These are phyloP conservation scores for Ashinkailepas kermadecensis DNA, from an alignment of 2,888 invertebrate species.

Conservation along the genomic window DNA sequence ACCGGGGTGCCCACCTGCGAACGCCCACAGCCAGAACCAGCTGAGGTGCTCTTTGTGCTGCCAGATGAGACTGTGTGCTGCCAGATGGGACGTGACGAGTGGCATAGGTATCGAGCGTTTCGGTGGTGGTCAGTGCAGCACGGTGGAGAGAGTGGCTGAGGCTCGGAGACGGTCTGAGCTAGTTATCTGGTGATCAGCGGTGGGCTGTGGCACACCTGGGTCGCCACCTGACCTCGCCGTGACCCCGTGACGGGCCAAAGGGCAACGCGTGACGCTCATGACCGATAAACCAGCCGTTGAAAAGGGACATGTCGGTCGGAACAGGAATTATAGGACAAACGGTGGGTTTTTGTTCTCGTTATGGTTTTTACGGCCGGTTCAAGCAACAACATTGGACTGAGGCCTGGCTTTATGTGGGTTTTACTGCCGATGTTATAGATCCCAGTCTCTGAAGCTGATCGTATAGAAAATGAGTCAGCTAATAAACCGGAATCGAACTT, in stretches of 20 bases:
- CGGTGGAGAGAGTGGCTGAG: too few species aligned
- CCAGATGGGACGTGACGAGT: too few species aligned
- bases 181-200: too few species aligned
- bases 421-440: not conserved
- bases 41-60: too few species aligned
- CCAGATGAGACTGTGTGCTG: too few species aligned
- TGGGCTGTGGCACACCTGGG: too few species aligned
- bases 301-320: not conserved
- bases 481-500: not conserved
- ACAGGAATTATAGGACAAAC: not conserved
- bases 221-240: not conserved
- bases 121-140: too few species aligned
- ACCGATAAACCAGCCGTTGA: not conserved
- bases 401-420: not conserved
- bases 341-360: not conserved
- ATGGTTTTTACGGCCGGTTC: not conserved
- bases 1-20: too few species aligned
- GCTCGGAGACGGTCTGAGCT: too few species aligned
- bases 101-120: too few species aligned
- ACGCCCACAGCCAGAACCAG: too few species aligned
- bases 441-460: not conserved
- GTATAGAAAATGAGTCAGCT: conserved; percentile 10
- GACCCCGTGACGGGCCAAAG: not conserved
- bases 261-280: not conserved
- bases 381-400: not conserved